These are phyloP conservation scores for Melieria crassipennis DNA, from an alignment of 2,888 invertebrate genomes.

Conservation along the genomic window DNA sequence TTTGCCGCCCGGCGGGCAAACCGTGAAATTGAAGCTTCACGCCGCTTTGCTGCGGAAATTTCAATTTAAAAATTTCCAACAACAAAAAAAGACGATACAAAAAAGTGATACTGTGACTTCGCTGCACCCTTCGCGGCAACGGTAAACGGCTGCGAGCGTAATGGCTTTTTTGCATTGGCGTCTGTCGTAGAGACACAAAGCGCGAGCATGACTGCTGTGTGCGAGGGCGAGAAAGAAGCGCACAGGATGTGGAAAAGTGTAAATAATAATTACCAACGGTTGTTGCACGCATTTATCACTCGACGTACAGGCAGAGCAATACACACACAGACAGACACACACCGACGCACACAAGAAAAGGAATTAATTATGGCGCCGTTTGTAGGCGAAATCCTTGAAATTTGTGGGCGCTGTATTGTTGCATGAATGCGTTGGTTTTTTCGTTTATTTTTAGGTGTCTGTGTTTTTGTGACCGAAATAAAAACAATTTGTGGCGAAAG, in stretches of 20 bases:
- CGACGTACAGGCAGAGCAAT: not conserved
- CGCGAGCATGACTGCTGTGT: no score
- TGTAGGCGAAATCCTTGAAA: slow-evolving; percentile 28
- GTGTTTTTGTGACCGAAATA: not conserved
- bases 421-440: not conserved
- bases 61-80: not conserved
- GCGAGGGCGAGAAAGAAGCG: no score
- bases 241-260: not conserved
- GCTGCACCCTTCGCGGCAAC: no score
- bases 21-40: slow-evolving; percentile 9
- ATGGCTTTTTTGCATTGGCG: not conserved
- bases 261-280: slow-evolving; percentile 20
- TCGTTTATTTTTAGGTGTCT: not conserved
- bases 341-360: not conserved
- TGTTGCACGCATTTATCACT: slow-evolving; percentile 25
- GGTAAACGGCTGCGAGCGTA: no score
- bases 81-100: no score
- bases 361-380: slow-evolving; percentile 31
- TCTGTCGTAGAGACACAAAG: not conserved
- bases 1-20: no score
- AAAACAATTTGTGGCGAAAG: no score
- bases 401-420: not conserved
- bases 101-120: no score
- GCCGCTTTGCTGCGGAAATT: no score
- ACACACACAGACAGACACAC: slow-evolving; percentile 2